phyloP scores from a whole-genome alignment of 2,113 vertebrate species.

The Platysternon megacephalum region DNA sequence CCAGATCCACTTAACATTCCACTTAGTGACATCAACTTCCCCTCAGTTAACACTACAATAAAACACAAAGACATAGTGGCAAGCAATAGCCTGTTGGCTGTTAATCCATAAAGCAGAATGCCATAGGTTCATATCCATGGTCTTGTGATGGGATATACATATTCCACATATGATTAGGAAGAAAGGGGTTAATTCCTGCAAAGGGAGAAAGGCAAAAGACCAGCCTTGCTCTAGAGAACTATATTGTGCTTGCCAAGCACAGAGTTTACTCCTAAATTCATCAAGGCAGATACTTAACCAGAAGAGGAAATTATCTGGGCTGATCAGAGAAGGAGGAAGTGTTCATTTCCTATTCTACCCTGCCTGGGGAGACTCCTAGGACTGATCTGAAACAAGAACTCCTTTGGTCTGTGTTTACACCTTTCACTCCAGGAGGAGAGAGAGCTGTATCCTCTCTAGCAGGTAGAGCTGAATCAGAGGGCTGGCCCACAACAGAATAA shows the following conservation, averaged over 20 bases:
- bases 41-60: not conserved
- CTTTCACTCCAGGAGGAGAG: not conserved
- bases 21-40: not conserved
- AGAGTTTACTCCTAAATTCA: accelerated
- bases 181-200: not conserved
- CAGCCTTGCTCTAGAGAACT: not conserved
- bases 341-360: not conserved
- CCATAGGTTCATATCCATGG: not conserved
- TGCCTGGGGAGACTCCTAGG: not conserved
- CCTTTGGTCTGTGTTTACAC: not conserved
- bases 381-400: not conserved
- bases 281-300: not conserved
- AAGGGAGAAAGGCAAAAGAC: not conserved
- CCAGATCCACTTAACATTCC: not conserved
- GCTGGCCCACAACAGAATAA: not conserved
- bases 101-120: not conserved
- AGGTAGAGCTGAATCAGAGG: not conserved
- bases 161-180: not conserved
- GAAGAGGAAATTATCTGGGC: not conserved
- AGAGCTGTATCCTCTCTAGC: not conserved
- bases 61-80: not conserved
- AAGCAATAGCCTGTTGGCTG: not conserved
- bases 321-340: not conserved
- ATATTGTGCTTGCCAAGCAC: not conserved
- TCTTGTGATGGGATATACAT: not conserved